Evolutionary conservation across 1,140 invertebrate species (phyloP).

Genomic region (Drosophila kohkoa): DNA sequence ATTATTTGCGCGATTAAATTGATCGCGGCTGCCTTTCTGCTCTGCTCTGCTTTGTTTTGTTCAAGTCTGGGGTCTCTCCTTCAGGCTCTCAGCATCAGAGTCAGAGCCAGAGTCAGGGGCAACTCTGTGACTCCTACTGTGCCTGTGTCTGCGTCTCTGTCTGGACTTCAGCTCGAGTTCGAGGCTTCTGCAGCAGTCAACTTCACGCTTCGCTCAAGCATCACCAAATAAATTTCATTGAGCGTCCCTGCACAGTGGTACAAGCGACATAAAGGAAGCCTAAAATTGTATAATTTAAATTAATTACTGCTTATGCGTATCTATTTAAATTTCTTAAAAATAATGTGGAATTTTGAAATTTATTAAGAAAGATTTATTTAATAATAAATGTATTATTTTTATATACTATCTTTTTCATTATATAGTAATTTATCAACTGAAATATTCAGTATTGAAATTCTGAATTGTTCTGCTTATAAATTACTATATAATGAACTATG

Average conservation of each 20-base stretch:
- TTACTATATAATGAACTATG: too few relatives aligned
- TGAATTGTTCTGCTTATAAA: too few relatives aligned
- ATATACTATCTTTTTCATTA: too few relatives aligned
- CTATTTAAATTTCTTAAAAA: too few relatives aligned
- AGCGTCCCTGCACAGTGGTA: constrained; percentile 68
- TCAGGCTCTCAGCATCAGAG: background rate
- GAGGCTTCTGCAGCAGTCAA: constrained; percentile 80
- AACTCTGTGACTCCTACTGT: constrained; percentile 42
- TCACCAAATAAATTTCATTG: constrained; percentile 84
- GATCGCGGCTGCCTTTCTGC: constrained; percentile 66
- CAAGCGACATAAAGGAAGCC: background rate
- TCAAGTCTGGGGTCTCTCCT: constrained; percentile 7
- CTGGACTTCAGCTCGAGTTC: constrained; percentile 27
- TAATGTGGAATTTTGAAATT: too few relatives aligned
- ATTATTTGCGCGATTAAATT: constrained; percentile 84
- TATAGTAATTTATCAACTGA: too few relatives aligned
- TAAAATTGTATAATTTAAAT: background rate
- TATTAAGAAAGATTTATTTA: too few relatives aligned
- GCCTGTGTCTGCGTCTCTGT: constrained; percentile 35
- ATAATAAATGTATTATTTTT: too few relatives aligned
- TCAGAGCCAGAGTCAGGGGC: constrained; percentile 1
- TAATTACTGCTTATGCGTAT: background rate
- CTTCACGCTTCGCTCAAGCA: constrained; percentile 84
- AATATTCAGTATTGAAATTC: too few relatives aligned
- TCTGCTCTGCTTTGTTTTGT: background rate